phyloP scores from a whole-genome alignment of 2,797 vertebrate species.

The Poeciliopsis presidionis region DNA sequence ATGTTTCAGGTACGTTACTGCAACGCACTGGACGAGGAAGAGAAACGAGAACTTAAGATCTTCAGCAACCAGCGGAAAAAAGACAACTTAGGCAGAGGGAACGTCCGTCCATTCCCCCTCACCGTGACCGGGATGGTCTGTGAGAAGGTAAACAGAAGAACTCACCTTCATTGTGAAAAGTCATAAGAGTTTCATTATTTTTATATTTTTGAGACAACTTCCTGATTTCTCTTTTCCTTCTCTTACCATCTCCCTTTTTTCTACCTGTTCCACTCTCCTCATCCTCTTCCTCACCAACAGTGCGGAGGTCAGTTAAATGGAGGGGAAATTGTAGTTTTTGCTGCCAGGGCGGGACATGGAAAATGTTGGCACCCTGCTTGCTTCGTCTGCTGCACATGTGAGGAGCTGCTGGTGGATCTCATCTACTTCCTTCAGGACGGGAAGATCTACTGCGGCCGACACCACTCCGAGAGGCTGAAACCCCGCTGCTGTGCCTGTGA shows the following conservation, averaged over 20 bases:
- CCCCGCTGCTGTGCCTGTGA: slow-evolving; percentile 96
- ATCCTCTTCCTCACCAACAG: slow-evolving; percentile 69
- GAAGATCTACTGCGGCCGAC: slow-evolving; percentile 95
- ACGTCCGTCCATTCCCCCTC: slow-evolving; percentile 91
- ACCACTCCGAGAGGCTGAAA: slow-evolving; percentile 95
- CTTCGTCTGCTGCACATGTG: slow-evolving; percentile 94
- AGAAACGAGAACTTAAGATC: slow-evolving; percentile 94
- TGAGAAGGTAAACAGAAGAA: slow-evolving; percentile 85
- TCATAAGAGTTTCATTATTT: not conserved
- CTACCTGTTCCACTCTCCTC: not conserved
- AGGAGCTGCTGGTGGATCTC: slow-evolving; percentile 93
- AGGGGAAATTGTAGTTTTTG: slow-evolving; percentile 95
- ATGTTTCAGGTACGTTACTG: slow-evolving; percentile 84
- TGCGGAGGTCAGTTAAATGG: slow-evolving; percentile 94
- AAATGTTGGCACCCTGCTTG: slow-evolving; percentile 98
- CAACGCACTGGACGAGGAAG: slow-evolving; percentile 94
- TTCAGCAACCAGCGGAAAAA: slow-evolving; percentile 98
- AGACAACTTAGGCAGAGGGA: slow-evolving; percentile 94
- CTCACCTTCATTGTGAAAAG: not conserved
- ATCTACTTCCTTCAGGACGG: slow-evolving; percentile 99
- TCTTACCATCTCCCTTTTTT: not conserved
- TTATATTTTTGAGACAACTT: not conserved
- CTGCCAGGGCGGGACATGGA: slow-evolving; percentile 90
- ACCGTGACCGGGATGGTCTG: slow-evolving; percentile 93
- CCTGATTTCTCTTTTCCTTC: not conserved